Percentiles rank a stretch among this genome's conserved stretches.
Evolutionary conservation across 1,140 invertebrate species (phyloP).

Genomic region (Euglossa dilemma): DNA sequence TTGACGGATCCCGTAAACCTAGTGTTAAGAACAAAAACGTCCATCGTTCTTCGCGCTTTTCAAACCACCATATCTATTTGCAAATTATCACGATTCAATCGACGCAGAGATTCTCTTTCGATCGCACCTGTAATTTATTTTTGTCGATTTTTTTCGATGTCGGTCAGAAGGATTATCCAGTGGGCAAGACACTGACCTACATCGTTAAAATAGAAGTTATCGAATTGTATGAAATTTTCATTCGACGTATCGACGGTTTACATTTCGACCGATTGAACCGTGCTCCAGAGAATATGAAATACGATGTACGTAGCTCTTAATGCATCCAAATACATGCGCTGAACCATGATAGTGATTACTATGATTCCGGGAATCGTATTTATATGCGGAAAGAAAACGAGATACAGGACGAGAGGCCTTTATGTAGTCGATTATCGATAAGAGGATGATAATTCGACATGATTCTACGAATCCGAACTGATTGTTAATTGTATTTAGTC

Average conservation of each 20-base stretch:
- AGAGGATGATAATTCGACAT: no score
- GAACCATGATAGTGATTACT: background rate
- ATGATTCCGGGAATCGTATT: constrained; percentile 9
- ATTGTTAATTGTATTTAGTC: no score
- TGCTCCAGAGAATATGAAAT: background rate
- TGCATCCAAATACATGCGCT: background rate
- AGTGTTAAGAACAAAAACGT: no score
- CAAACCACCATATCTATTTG: no score
- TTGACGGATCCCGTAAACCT: no score
- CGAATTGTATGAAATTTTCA: constrained; percentile 63
- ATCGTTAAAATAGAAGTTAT: constrained; percentile 63
- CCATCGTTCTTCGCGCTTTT: background rate
- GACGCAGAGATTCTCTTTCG: background rate
- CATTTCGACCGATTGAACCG: background rate
- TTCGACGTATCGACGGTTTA: background rate
- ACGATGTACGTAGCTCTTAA: background rate
- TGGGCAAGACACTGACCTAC: constrained; percentile 52
- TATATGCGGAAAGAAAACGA: background rate
- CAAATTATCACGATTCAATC: background rate
- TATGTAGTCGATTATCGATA: background rate
- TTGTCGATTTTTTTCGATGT: background rate
- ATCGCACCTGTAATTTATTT: background rate
- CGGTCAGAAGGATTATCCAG: constrained; percentile 28
- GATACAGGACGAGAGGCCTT: background rate
- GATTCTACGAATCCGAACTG: no score